Base-by-base conservation (phyloP, 2,797 vertebrate species). In the Heterohyrax brucei region DNA sequence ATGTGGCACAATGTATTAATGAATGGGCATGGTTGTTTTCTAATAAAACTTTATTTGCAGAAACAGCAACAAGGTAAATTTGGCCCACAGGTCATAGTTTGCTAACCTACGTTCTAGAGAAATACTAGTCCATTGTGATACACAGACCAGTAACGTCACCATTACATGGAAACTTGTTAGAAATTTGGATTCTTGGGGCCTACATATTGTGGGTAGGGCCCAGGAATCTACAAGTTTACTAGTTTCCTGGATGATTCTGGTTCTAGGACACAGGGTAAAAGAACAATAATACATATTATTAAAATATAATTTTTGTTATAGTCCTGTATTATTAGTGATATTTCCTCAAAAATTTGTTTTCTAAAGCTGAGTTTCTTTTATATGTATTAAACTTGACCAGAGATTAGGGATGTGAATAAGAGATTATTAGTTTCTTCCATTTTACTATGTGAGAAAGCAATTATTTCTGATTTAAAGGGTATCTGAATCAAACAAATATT, bases 391-490 rank as follows among this genome's bases (percentile, higher is more conserved):
- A 88, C 3, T 81, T 93, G 77, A 84, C 39, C n/a, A 80, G 64
- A 83, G 50, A 76, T 90, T 93, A 93, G 33, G 44, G 13, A 7
- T 90, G 10, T 70, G 33, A 16, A 26, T 75, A 89, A 72, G 26
- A 87, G 14, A 75, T 39, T 90, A 75, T 90, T 94, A 91, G n/a
- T 82, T 92, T 87, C 22, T 80, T 91, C 26, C 70, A 22, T 87
- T 83, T 90, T 79, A 90, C 39, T 92, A 46, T 73, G 62, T 88
- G 50, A 56, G 18, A 92, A 80, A 75, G 24, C 78, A 81, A 64
- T 94, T 83, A 19, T 84, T 30, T 86, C n/a, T 68, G 61, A 44
- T 82, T 82, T 82, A 56, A 93, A 72, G 64, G 61, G 19, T 59
- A 66, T 33, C 28, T 92, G 18, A 56, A 56, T 56, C 53, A 56